Base-by-base conservation (phyloP, 2,888 invertebrate species). In the Cyaniris semiargus region DNA sequence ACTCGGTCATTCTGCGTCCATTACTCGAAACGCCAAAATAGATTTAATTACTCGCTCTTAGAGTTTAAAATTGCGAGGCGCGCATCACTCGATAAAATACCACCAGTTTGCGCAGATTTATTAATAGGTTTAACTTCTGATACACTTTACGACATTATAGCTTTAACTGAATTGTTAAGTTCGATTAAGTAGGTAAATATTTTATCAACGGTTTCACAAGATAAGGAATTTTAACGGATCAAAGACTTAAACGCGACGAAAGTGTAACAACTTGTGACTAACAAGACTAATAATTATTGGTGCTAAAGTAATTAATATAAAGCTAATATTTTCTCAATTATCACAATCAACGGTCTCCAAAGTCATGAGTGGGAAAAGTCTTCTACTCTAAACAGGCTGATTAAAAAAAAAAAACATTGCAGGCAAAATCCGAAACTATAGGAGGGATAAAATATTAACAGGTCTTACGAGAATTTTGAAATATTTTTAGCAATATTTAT, bases 91-190 rank as follows among this genome's bases (percentile, higher is more conserved):
- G 23, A 31, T 27, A 66, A 66, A 76, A 72, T 72, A 56, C 70
- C 53, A 53, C 76, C 76, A n/a, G 48, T 21, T 76, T 53, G 48
- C 31, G 70, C 70, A 71, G 74, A 76, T 76, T 71, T 76, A 76
- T 76, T 76, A 76, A 76, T 76, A 38, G 76, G 31, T 7, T 53
- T 71, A 70, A 76, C 71, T 58, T 76, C 56, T 76, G 71, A 76
- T 76, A 76, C 34, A 71, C 6, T 76, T 76, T 76, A 76, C 76
- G 76, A 70, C 71, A 76, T 76, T 53, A 76, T 76, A 70, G 31
- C 70, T 70, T 70, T 70, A 48, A 76, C 70, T 34, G 72, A 10
- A 72, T 27, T 76, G 38, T 76, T 76, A 58, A 13, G 58, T 76
- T 38, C 34, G 38, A 27, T 75, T 75, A 53, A 66, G 66, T 66